Evolutionary conservation across 2,888 invertebrate genomes (phyloP).

Genomic region (Myopa testacea): DNA sequence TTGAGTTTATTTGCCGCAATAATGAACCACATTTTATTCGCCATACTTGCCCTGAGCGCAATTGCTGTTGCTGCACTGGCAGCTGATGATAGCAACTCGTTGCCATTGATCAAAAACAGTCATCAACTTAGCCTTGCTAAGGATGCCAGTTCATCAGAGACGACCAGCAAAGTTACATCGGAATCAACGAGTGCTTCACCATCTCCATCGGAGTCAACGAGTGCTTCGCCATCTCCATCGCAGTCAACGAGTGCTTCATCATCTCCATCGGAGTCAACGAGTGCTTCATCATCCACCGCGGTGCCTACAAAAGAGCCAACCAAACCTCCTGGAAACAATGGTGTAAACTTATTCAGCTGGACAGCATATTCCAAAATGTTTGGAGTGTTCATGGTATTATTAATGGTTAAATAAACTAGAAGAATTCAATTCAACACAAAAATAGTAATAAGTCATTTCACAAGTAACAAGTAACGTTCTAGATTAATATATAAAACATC

Average conservation of each 20-base stretch:
- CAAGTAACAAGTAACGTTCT: too few species aligned
- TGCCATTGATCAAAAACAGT: constrained; percentile 76
- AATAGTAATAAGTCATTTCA: too few species aligned
- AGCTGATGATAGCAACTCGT: neutral
- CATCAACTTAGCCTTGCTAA: constrained; percentile 94
- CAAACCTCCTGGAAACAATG: constrained; percentile 3
- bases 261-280: too few species aligned
- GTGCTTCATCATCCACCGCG: neutral
- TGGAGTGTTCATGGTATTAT: neutral
- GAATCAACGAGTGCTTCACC: too few species aligned
- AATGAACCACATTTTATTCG: neutral
- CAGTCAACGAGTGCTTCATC: neutral
- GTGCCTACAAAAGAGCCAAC: neutral
- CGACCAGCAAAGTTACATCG: too few species aligned
- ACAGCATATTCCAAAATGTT: neutral
- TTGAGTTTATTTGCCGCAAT: neutral
- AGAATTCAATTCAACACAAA: too few species aligned
- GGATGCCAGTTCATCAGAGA: neutral
- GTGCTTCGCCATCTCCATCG: neutral
- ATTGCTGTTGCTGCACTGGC: neutral
- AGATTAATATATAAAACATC: too few species aligned
- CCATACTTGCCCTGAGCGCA: neutral
- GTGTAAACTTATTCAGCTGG: neutral
- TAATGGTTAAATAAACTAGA: constrained; percentile 5
- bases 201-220: neutral